A percentile compares a stretch with the other conserved stretches of the same genome.
phyloP scores from a whole-genome alignment of 2,888 invertebrate genomes.

The Nephrotoma appendiculata region DNA sequence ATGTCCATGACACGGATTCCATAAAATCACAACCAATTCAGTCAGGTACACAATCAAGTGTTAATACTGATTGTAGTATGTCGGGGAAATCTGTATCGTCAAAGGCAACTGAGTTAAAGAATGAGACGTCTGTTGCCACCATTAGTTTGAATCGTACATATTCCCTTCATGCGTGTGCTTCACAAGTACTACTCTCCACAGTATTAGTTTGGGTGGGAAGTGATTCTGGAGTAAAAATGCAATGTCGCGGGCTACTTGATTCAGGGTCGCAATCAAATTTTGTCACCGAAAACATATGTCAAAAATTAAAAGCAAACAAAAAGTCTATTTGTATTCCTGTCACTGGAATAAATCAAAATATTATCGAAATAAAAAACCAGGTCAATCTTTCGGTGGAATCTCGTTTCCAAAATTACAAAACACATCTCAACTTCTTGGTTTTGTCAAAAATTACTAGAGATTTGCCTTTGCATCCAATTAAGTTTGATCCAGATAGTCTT shows the following conservation, averaged over 20 bases:
- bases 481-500: neutral
- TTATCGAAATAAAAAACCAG: neutral
- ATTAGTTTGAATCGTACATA: no score
- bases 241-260: neutral
- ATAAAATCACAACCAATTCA: no score
- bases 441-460: neutral
- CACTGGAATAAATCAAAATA: neutral
- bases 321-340: neutral
- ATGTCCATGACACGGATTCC: no score
- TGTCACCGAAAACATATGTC: neutral
- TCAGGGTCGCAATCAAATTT: neutral
- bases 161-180: no score
- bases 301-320: neutral
- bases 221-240: no score
- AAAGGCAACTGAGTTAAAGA: no score
- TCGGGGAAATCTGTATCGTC: no score
- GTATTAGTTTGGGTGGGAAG: no score
- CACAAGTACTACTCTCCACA: no score
- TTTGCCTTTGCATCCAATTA: neutral
- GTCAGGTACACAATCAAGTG: no score
- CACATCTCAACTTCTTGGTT: neutral
- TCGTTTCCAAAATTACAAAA: neutral
- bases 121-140: no score
- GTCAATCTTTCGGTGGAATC: neutral
- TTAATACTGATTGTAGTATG: no score